Evolutionary conservation across 2,888 invertebrate species (phyloP).

Genomic region (Patella depressa): DNA sequence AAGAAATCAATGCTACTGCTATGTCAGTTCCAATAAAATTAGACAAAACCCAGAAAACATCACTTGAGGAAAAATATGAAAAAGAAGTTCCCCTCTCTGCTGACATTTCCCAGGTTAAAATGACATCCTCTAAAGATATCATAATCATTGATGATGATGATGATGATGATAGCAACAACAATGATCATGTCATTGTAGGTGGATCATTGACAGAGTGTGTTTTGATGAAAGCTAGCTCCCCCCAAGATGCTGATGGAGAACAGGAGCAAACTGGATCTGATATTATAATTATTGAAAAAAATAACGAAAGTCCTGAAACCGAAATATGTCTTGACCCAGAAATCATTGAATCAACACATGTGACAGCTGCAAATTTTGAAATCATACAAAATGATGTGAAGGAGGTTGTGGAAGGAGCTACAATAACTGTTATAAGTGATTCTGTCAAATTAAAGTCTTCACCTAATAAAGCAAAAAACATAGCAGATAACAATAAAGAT

Average conservation of each 20-base stretch:
- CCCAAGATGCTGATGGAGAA: background rate
- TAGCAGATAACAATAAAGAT: no score
- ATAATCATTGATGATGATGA: conserved; percentile 1
- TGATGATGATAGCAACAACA: background rate
- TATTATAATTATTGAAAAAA: background rate
- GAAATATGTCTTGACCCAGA: no score
- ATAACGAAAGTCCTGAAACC: no score
- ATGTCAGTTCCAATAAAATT: no score
- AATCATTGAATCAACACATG: no score
- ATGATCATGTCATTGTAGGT: background rate
- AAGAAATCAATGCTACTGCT: no score
- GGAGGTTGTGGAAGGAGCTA: background rate
- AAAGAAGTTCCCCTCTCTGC: background rate
- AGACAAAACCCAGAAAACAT: background rate
- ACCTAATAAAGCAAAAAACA: no score
- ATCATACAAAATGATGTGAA: background rate
- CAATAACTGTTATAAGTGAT: background rate
- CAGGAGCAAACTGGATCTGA: background rate
- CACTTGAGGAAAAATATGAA: background rate
- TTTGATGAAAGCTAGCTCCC: background rate
- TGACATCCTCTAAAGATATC: background rate
- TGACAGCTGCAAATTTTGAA: background rate
- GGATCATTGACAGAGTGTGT: background rate
- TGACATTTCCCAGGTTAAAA: no score
- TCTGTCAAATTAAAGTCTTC: background rate